These are phyloP conservation scores for Nanger granti DNA, from an alignment of 2,113 vertebrate genomes.

Conservation along the genomic window DNA sequence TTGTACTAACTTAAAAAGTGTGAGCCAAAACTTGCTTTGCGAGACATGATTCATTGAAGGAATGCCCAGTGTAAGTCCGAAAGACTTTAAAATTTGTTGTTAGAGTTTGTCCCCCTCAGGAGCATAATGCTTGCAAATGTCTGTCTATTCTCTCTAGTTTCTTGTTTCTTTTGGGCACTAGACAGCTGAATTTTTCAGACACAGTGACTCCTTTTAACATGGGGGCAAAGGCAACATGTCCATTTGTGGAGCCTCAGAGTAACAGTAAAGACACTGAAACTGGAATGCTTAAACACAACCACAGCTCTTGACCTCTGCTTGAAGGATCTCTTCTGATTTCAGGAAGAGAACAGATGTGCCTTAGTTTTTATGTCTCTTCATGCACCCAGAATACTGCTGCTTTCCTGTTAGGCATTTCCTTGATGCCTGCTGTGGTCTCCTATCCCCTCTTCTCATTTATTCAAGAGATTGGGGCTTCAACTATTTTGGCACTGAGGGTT, in stretches of 20 bases:
- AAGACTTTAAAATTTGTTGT: background rate
- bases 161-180: background rate
- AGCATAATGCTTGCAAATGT: background rate
- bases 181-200: conserved; percentile 24
- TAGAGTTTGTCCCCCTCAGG: background rate
- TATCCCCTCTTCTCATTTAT: conserved; percentile 15
- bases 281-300: conserved; percentile 24
- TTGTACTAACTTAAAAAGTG: background rate
- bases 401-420: background rate
- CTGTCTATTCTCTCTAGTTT: background rate
- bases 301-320: conserved; percentile 30
- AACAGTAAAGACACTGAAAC: background rate
- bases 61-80: background rate
- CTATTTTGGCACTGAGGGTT: background rate
- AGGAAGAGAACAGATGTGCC: background rate
- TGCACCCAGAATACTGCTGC: background rate
- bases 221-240: background rate
- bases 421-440: background rate
- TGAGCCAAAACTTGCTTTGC: background rate
- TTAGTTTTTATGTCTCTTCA: background rate
- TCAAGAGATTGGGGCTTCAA: background rate
- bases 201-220: conserved; percentile 10
- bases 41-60: background rate
- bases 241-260: background rate
- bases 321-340: background rate